Evolutionary conservation across 2,888 invertebrate species (phyloP).

Genomic region (Aspidiotus rigidus): DNA sequence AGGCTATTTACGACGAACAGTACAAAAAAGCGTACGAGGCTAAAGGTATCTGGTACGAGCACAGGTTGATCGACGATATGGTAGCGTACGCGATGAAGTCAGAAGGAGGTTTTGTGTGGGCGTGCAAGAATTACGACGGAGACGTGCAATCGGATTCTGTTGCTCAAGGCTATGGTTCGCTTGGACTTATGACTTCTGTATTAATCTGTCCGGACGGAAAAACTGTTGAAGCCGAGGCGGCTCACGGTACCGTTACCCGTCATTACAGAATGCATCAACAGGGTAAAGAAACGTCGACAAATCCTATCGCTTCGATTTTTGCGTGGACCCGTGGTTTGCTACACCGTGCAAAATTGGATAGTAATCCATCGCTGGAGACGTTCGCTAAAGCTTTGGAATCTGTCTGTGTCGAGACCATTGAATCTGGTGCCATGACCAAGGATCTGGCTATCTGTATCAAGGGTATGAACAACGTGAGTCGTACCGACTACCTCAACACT

Average conservation of each 20-base stretch:
- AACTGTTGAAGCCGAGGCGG: conserved; percentile 96
- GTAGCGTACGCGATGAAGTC: conserved; percentile 97
- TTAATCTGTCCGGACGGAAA: conserved; percentile 94
- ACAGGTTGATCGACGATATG: conserved; percentile 97
- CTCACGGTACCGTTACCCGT: conserved; percentile 92
- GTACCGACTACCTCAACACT: conserved; percentile 87
- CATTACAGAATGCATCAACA: conserved; percentile 82
- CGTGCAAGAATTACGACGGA: conserved; percentile 98
- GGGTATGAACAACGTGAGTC: conserved; percentile 64
- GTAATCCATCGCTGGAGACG: conserved; percentile 61
- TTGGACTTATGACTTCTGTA: conserved; percentile 97
- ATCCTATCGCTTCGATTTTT: conserved; percentile 97
- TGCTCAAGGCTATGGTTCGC: conserved; percentile 91
- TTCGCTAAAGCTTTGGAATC: conserved; percentile 82
- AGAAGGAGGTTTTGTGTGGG: conserved; percentile 98
- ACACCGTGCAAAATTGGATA: conserved; percentile 89
- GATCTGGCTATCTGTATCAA: conserved; percentile 97
- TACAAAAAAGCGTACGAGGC: conserved; percentile 79
- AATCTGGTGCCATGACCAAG: conserved; percentile 92
- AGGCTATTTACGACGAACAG: conserved; percentile 81
- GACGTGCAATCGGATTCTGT: conserved; percentile 98
- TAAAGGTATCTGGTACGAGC: conserved; percentile 91
- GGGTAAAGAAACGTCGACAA: conserved; percentile 97
- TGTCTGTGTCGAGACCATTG: conserved; percentile 91
- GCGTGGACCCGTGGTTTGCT: conserved; percentile 93